A percentile compares a stretch with the other conserved stretches of the same genome.
Evolutionary conservation across 2,113 vertebrate genomes (phyloP).

Genomic region (Polyodon spathula): DNA sequence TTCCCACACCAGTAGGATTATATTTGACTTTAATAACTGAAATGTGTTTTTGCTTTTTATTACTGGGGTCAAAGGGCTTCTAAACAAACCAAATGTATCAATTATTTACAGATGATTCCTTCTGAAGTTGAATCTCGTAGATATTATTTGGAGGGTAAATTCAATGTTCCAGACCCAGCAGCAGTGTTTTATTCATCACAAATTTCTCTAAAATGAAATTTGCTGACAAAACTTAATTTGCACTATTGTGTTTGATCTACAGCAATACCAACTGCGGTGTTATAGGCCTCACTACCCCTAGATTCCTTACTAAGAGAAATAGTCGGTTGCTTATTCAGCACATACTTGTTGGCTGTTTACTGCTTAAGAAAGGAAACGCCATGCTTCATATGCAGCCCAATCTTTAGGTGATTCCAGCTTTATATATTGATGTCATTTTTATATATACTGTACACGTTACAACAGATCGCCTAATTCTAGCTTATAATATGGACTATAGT

Average conservation of each 20-base stretch:
- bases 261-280: constrained; percentile 61
- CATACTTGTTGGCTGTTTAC: constrained; percentile 48
- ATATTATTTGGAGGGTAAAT: constrained; percentile 93
- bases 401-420: constrained; percentile 37
- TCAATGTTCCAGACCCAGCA: constrained; percentile 78
- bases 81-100: constrained; percentile 90
- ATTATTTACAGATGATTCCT: constrained; percentile 89
- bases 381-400: constrained; percentile 40
- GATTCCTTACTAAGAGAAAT: constrained; percentile 67
- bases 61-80: constrained; percentile 73
- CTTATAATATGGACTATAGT: too few species aligned
- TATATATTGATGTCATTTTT: too few species aligned
- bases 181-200: constrained; percentile 77
- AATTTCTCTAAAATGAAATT: constrained; percentile 88
- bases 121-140: constrained; percentile 79
- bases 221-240: constrained; percentile 89
- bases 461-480: too few species aligned
- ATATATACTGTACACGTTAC: too few species aligned
- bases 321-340: constrained; percentile 73
- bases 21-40: constrained; percentile 71
- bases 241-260: constrained; percentile 66
- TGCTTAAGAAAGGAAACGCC: constrained; percentile 56
- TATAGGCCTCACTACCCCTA: constrained; percentile 59
- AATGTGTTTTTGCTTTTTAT: constrained; percentile 78
- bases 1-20: constrained; percentile 60